Percentiles rank a stretch among this genome's conserved stretches.
Evolutionary conservation across 2,797 vertebrate genomes (phyloP).

Genomic region (Urocyon cinereoargenteus): DNA sequence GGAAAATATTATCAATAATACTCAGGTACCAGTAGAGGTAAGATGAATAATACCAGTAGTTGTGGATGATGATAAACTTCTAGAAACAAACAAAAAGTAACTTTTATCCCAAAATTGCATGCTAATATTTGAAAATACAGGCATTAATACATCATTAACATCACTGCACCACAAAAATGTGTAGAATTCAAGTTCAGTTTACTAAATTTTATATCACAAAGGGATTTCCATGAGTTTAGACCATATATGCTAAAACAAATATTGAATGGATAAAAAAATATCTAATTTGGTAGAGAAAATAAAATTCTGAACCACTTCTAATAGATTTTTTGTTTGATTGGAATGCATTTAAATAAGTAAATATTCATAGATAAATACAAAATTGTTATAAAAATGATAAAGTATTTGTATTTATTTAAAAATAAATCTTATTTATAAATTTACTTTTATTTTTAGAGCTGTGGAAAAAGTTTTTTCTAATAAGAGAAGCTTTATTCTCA

Average conservation of each 20-base stretch:
- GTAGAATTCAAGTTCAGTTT: background rate
- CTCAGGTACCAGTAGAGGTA: background rate
- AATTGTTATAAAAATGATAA: background rate
- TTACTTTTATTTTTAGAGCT: constrained; percentile 88
- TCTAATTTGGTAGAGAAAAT: constrained; percentile 13
- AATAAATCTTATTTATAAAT: background rate
- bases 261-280: background rate
- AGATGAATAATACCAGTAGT: background rate
- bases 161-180: background rate
- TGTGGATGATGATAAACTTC: background rate
- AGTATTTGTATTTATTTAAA: background rate
- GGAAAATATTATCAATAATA: background rate
- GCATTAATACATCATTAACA: background rate
- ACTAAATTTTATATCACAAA: background rate
- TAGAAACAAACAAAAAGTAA: background rate
- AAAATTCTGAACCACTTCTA: background rate
- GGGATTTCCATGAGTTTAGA: background rate
- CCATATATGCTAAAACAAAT: background rate
- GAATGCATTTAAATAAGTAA: background rate
- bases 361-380: background rate
- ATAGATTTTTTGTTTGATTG: background rate
- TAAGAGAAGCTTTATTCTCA: constrained; percentile 93
- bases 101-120: background rate
- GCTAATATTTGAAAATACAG: constrained; percentile 10
- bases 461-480: constrained; percentile 89